Conservation (phyloP, 2,797 vertebrate species). For the Atherinosoma microstoma region DNA sequence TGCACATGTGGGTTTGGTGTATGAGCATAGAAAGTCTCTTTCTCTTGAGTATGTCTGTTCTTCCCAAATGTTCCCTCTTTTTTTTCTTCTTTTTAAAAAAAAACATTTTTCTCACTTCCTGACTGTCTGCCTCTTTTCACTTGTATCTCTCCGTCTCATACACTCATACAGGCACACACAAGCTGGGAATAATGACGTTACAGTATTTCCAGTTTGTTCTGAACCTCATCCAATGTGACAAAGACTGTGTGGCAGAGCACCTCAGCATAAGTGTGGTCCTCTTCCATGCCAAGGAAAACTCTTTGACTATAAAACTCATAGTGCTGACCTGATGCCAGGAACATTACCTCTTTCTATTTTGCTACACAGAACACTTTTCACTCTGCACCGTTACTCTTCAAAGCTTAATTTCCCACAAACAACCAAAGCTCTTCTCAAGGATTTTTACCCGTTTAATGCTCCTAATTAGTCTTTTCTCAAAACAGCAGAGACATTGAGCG, state of each 20-base stretch:
- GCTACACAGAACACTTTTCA: slow-evolving; percentile 70
- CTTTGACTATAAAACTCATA: slow-evolving; percentile 81
- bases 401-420: slow-evolving; percentile 58
- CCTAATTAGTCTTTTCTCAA: slow-evolving; percentile 32
- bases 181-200: slow-evolving; percentile 78
- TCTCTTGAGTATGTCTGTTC: slow-evolving; percentile 21
- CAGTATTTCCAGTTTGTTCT: slow-evolving; percentile 85
- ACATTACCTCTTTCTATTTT: slow-evolving; percentile 83
- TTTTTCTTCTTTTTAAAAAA: slow-evolving; percentile 25
- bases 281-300: slow-evolving; percentile 80
- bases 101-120: slow-evolving; percentile 31
- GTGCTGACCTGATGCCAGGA: slow-evolving; percentile 78
- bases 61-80: slow-evolving; percentile 29
- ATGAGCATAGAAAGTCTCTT: slow-evolving; percentile 21
- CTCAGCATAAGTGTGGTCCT: slow-evolving; percentile 82
- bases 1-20: slow-evolving; percentile 20
- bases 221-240: slow-evolving; percentile 82
- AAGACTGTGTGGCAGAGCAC: slow-evolving; percentile 81
- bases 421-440: slow-evolving; percentile 19
- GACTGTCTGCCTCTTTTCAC: slow-evolving; percentile 34
- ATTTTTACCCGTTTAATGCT: slow-evolving; percentile 25
- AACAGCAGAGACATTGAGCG: background rate
- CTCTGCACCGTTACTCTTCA: slow-evolving; percentile 71
- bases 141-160: slow-evolving; percentile 44
- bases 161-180: slow-evolving; percentile 42